phyloP scores from a whole-genome alignment of 2,888 invertebrate genomes.

The Frankliniella intonsa region DNA sequence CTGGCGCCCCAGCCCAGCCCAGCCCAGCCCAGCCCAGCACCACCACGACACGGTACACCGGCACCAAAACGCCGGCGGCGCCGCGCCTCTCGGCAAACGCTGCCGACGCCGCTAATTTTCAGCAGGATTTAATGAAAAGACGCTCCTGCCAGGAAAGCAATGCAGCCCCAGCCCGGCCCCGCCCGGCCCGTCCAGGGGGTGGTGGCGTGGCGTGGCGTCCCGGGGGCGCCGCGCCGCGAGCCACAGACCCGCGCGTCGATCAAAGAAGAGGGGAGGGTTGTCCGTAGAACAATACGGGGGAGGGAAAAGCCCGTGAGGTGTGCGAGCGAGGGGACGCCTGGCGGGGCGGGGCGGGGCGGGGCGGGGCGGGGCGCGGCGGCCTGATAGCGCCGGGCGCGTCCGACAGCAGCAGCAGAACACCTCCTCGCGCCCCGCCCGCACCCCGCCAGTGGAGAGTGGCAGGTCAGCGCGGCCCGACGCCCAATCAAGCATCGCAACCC shows the following conservation, averaged over 20 bases:
- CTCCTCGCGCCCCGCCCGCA: no score
- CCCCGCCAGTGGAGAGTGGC: no score
- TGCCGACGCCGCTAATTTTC: constrained; percentile 1
- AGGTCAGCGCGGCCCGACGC: no score
- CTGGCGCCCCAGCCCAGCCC: neutral
- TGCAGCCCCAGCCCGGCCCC: neutral
- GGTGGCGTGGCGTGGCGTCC: neutral
- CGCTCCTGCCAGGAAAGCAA: neutral
- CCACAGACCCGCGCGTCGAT: neutral
- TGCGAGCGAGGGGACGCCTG: no score
- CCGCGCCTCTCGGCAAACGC: neutral
- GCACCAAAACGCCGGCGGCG: neutral
- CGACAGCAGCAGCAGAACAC: neutral
- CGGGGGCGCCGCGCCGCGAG: neutral
- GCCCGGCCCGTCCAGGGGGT: neutral
- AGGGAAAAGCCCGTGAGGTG: no score
- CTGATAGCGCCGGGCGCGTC: no score
- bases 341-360: no score
- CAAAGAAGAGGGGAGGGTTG: neutral
- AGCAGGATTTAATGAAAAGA: constrained; percentile 5
- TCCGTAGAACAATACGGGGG: no score
- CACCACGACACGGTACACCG: neutral
- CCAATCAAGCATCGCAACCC: no score
- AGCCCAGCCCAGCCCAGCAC: neutral
- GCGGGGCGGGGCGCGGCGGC: no score